Base-by-base conservation (phyloP, 2,888 invertebrate genomes). In the Magallana nippona region DNA sequence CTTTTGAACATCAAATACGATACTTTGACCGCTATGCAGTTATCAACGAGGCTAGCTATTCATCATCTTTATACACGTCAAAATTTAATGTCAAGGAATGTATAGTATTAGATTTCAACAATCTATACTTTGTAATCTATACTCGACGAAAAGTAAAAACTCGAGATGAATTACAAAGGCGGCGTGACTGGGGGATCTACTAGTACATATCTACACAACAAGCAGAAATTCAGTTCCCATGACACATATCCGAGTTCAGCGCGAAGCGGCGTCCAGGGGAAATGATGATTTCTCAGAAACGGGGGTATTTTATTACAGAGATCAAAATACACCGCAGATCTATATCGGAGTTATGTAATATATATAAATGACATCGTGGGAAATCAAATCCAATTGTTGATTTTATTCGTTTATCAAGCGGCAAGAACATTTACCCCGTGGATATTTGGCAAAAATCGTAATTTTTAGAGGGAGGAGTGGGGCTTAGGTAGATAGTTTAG, bases 301-400 rank as follows among this genome's bases (percentile, higher is more conserved):
- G 22, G 27, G 32, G 19, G 71, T 22, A 71, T 71, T 71, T 22
- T 27, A 32, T 71, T 71, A 71, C 71, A 71, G 11, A 71, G 71
- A 71, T 71, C 71, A 71, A 71, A 71, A 71, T 71, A 71, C 22
- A 27, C 22, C 22, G 11, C 27, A 71, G 71, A 27, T 71, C 27
- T 71, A 27, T 71, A 71, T 71, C 71, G 32, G 71, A 32, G 32
- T 71, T 71, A 71, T 60, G 60, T n/a, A 60, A 60, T 71, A 44
- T 44, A 44, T 44, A 71, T 15, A 22, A 71, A 17, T 22, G 27
- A 27, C 27, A 71, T 71, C 71, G 71, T 71, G 71, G 71, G 71
- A 71, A 71, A 63, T 63, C 13, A 27, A 32, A 10, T 60, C 10
- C 1, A 27, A 19, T 11, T 71, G 13, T 71, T 71, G 11, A 27